Conservation (phyloP, 2,797 vertebrate species). For the Hoplostethus mediterraneus region DNA sequence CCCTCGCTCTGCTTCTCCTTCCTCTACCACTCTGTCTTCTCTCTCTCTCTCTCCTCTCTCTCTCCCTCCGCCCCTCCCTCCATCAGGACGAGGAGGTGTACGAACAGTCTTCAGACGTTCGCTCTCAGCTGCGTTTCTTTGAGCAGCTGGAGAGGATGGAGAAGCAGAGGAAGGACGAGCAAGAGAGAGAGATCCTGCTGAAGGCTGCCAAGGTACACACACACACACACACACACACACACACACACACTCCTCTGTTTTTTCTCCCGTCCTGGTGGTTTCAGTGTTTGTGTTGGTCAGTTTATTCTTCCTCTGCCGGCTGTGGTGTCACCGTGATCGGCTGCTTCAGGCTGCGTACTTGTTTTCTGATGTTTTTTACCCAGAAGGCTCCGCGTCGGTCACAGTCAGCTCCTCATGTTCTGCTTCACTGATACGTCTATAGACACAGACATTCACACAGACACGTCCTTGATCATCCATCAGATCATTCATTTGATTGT, state of each 20-base stretch:
- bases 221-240: neutral
- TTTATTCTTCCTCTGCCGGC: no score
- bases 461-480: no score
- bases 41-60: neutral
- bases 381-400: no score
- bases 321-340: no score
- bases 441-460: no score
- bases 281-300: no score
- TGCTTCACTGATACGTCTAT: no score
- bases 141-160: constrained; percentile 88
- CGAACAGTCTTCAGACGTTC: constrained; percentile 84
- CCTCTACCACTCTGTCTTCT: neutral
- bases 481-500: no score
- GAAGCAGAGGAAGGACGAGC: constrained; percentile 89
- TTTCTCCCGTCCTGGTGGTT: no score
- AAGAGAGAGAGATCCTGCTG: constrained; percentile 88
- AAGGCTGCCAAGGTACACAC: constrained; percentile 86
- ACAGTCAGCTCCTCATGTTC: no score
- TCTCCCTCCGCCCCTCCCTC: neutral
- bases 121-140: constrained; percentile 87
- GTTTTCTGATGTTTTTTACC: no score
- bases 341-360: no score
- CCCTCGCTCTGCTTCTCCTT: neutral
- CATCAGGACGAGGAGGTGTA: constrained; percentile 84
- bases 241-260: neutral